Conservation (phyloP, 2,888 invertebrate genomes). For the Agonopterix heracliana region DNA sequence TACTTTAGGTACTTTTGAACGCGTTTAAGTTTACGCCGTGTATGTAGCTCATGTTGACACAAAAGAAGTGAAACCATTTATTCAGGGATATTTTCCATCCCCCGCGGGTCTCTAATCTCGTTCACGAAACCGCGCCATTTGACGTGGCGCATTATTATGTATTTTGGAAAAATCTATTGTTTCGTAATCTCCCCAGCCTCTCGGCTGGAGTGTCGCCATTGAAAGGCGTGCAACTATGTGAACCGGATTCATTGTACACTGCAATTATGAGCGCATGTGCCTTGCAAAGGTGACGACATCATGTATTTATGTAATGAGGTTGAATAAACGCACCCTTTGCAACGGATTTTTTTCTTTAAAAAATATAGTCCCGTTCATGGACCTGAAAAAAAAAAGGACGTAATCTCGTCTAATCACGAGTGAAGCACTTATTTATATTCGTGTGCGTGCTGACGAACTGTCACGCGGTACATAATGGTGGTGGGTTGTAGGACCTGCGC, state of each 20-base stretch:
- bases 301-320: constrained; percentile 53
- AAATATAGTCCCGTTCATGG: background rate
- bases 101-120: constrained; percentile 51
- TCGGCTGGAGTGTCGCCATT: constrained; percentile 51
- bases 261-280: constrained; percentile 39
- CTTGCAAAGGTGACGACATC: constrained; percentile 47
- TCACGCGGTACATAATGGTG: too few relatives aligned
- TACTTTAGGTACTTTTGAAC: too few relatives aligned
- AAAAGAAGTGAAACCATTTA: too few relatives aligned
- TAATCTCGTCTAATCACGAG: too few relatives aligned
- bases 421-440: too few relatives aligned
- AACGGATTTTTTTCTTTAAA: background rate
- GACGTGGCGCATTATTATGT: constrained; percentile 72
- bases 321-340: constrained; percentile 24
- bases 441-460: too few relatives aligned
- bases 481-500: too few relatives aligned
- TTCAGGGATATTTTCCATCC: background rate
- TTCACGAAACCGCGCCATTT: constrained; percentile 60
- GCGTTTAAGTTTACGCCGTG: too few relatives aligned
- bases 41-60: too few relatives aligned
- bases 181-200: constrained; percentile 65
- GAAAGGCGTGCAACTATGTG: constrained; percentile 46
- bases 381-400: too few relatives aligned
- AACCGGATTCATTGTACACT: constrained; percentile 25
- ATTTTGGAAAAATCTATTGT: constrained; percentile 73